phyloP scores from a whole-genome alignment of 2,113 vertebrate genomes.

The Gracilinanus agilis region DNA sequence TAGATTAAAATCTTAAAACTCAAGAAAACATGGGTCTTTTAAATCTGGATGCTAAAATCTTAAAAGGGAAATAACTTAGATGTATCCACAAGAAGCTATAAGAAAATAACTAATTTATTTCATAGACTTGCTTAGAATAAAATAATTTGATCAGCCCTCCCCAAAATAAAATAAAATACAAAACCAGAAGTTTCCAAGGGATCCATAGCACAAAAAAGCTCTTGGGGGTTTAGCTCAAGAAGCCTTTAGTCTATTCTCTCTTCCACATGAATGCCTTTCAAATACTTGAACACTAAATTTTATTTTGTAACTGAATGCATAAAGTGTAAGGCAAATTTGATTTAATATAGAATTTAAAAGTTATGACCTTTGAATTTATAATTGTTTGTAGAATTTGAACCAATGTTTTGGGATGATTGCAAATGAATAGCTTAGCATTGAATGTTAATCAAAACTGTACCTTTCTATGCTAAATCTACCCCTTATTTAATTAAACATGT shows the following conservation, averaged over 20 bases:
- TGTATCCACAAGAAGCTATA: background rate
- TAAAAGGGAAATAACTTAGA: background rate
- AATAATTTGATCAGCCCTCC: background rate
- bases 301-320: background rate
- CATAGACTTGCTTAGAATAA: background rate
- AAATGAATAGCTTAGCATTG: background rate
- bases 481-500: background rate
- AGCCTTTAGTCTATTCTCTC: background rate
- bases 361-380: background rate
- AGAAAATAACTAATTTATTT: background rate
- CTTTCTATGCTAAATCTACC: constrained; percentile 31
- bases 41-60: background rate
- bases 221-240: background rate
- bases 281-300: background rate
- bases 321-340: constrained; percentile 3
- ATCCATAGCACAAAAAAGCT: background rate
- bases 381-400: background rate
- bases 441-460: constrained; percentile 16
- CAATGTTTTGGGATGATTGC: background rate
- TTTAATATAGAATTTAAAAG: constrained; percentile 2
- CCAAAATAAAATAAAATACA: background rate
- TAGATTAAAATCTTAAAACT: background rate
- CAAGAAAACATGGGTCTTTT: background rate
- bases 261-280: background rate
- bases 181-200: background rate